phyloP scores from a whole-genome alignment of 2,888 invertebrate genomes.

The Epicampocera succincta region DNA sequence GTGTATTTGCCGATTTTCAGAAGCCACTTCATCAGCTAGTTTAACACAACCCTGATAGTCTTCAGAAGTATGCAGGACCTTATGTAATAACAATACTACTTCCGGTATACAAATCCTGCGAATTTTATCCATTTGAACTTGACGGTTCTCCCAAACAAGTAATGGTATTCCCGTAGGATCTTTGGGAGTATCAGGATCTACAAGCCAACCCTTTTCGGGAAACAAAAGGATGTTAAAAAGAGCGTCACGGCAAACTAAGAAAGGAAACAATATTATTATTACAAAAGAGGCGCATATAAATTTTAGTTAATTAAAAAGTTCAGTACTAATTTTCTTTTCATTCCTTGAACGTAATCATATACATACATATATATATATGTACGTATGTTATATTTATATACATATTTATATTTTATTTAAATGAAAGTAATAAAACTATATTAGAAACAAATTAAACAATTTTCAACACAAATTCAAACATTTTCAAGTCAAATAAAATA shows the following conservation, averaged over 20 bases:
- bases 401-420: too few relatives aligned
- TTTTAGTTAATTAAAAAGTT: too few relatives aligned
- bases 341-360: too few relatives aligned
- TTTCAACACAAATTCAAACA: too few relatives aligned
- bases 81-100: constrained; percentile 89
- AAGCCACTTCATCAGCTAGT: constrained; percentile 90
- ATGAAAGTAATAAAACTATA: too few relatives aligned
- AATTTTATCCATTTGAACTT: constrained; percentile 86
- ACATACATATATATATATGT: too few relatives aligned
- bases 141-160: constrained; percentile 83
- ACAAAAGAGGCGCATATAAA: too few relatives aligned
- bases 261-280: background rate
- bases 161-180: constrained; percentile 82
- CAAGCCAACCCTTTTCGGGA: constrained; percentile 94
- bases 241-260: constrained; percentile 87
- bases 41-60: constrained; percentile 90
- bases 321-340: too few relatives aligned
- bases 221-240: constrained; percentile 94
- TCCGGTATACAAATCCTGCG: constrained; percentile 93
- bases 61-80: constrained; percentile 89
- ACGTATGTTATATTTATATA: too few relatives aligned
- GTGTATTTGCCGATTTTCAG: constrained; percentile 90
- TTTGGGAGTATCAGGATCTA: constrained; percentile 85
- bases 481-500: too few relatives aligned
- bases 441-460: too few relatives aligned